A percentile compares a stretch with the other conserved stretches of the same genome.
Evolutionary conservation across 2,113 vertebrate genomes (phyloP).

Genomic region (Mobula hypostoma): DNA sequence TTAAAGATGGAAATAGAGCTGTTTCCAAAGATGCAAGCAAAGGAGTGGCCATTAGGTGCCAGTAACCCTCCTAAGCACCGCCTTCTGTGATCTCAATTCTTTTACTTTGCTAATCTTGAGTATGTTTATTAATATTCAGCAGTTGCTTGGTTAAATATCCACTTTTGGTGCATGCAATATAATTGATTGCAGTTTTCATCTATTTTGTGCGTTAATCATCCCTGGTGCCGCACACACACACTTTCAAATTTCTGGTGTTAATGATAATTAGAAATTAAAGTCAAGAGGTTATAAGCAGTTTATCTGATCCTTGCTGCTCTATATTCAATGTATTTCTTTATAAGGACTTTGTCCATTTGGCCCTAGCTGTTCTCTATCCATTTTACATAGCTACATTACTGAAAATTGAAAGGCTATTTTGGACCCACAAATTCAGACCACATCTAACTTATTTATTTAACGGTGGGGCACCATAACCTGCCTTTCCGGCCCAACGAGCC

Average conservation of each 20-base stretch:
- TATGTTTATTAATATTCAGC: background rate
- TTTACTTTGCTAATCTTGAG: background rate
- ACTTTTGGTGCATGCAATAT: background rate
- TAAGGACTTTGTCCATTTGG: background rate
- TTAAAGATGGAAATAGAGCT: no score
- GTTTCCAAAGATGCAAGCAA: no score
- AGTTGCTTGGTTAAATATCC: background rate
- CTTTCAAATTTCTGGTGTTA: constrained; percentile 2
- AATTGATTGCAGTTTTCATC: constrained; percentile 12
- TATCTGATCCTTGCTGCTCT: background rate
- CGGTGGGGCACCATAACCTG: no score
- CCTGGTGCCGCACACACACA: background rate
- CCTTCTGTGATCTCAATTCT: no score
- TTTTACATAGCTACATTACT: no score
- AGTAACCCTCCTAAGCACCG: no score
- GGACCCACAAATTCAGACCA: background rate
- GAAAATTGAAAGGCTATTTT: background rate
- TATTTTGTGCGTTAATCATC: constrained; percentile 17
- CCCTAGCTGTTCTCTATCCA: background rate
- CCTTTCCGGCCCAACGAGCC: no score
- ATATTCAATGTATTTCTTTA: background rate
- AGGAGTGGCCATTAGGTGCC: no score
- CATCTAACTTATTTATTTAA: no score
- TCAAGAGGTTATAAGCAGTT: background rate
- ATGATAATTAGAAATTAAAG: constrained; percentile 26